Evolutionary conservation across 2,113 vertebrate genomes (phyloP), one percentile per base, ranked within the genome.

Genomic region (Urocitellus parryii): DNA sequence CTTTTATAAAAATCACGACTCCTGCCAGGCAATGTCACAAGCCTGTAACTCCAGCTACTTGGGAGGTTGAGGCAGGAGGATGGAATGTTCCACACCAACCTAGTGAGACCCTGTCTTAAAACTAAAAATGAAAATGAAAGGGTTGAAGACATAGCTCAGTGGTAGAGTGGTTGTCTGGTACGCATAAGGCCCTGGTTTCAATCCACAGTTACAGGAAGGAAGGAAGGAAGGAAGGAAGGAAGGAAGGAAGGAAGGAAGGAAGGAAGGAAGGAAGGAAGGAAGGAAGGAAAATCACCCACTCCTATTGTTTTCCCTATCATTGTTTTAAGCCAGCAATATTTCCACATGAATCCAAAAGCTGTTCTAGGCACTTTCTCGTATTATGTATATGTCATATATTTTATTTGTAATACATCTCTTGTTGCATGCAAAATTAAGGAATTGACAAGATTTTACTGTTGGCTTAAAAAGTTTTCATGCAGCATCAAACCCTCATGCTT

Each of bases 381-480:
- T 42, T 78, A 42, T 12, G 8, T 70, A 72, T 67, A 3, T 58
- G 48, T 84, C 72, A n/a, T 8, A 10, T 82, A 61, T 96, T 94
- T 94, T 91, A 86, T 78, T 90, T 91, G 11, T 56, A 84, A 91
- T 48, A 61, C 1, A 29, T 8, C 53, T 92, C 27, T 87, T 80
- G 1, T n/a, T 74, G 5, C 32, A 61, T 78, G 34, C 24, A 79
- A 96, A 89, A 67, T 81, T 77, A 39, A 92, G 22, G 17, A 87
- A 76, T 5, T 72, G 45, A 16, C 24, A 78, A 27, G 82, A 56
- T 53, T 58, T 91, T 80, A 45, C 67, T 20, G 32, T 91, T 88
- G 16, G n/a, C 73, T 29, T 88, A 34, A 27, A 37, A 67, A 45
- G 42, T 91, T 91, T 84, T 45, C 53, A 32, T 65, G 1, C 2